Evolutionary conservation across 2,888 invertebrate genomes (phyloP).

Genomic region (Andrena flavipes): DNA sequence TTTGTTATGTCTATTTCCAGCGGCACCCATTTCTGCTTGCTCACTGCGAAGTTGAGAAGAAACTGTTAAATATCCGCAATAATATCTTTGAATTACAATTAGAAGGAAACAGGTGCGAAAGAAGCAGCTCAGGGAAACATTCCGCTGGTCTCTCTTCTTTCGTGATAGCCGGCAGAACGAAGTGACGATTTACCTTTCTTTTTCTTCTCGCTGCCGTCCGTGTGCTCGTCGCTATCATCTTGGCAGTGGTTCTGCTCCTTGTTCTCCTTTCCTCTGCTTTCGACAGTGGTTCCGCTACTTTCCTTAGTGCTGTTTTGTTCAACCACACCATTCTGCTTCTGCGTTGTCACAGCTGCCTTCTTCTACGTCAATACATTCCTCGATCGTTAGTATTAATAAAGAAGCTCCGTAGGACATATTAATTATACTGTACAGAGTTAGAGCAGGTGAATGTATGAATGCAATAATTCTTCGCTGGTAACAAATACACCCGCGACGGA

Average conservation of each 20-base stretch:
- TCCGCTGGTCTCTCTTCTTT: background rate
- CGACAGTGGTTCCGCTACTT: slow-evolving; percentile 68
- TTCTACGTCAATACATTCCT: slow-evolving; percentile 70
- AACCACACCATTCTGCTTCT: slow-evolving; percentile 85
- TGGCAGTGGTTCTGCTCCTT: slow-evolving; percentile 82
- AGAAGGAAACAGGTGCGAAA: slow-evolving; percentile 16
- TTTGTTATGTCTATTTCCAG: slow-evolving; percentile 94
- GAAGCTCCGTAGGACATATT: background rate
- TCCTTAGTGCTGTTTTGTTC: slow-evolving; percentile 78
- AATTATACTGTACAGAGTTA: background rate
- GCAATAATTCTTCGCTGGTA: slow-evolving; percentile 1
- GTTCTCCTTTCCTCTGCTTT: slow-evolving; percentile 82
- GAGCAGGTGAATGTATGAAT: slow-evolving; percentile 42
- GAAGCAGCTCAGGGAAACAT: background rate
- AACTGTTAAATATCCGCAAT: background rate
- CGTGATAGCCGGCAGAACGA: background rate
- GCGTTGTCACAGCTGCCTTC: slow-evolving; percentile 76
- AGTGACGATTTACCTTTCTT: slow-evolving; percentile 81
- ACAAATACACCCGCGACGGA: slow-evolving; percentile 2
- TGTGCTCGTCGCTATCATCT: slow-evolving; percentile 84
- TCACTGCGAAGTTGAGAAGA: slow-evolving; percentile 78
- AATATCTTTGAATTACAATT: background rate
- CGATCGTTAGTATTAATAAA: background rate
- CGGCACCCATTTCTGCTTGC: slow-evolving; percentile 95
- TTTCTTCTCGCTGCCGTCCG: slow-evolving; percentile 84